Evolutionary conservation across 2,888 invertebrate genomes (phyloP), one percentile per base, ranked within the genome.

Genomic region (Agrypnus murinus): DNA sequence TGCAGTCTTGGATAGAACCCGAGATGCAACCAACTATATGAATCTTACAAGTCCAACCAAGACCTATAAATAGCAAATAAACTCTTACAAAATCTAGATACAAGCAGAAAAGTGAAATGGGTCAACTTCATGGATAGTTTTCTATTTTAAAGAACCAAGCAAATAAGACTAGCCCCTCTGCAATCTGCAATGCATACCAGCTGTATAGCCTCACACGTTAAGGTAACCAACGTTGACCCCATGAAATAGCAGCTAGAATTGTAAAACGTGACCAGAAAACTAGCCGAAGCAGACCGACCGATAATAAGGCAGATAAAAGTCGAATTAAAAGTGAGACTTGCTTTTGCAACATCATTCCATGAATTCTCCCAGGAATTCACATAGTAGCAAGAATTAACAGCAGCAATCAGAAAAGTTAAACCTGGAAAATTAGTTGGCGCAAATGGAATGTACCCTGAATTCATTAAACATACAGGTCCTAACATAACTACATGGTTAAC

Each of bases 181-280:
- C 6, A 8, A 40, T n/a, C 3, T n/a, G n/a, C 6, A 40, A 8
- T 40, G 40, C 8, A 40, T n/a, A n/a, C 40, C 40, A 40, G 40
- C 40, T n/a, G 3, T n/a, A 40, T n/a, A n/a, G 4, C 40, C 40
- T 3, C 40, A 40, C n/a, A n/a, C n/a, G n/a, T n/a, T n/a, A n/a
- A n/a, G n/a, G n/a, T n/a, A n/a, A n/a, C n/a, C n/a, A n/a, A n/a
- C n/a, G n/a, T n/a, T n/a, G n/a, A n/a, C n/a, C n/a, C n/a, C n/a
- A n/a, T n/a, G n/a, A n/a, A 40, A 40, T 40, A 40, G n/a, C 40
- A 40, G 40, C 40, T n/a, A 40, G 40, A 40, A 40, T 40, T n/a
- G n/a, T 40, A 40, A 8, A 40, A 6, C 8, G 8, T 40, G n/a
- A 40, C n/a, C 40, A 40, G 3, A 40, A 8, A 8, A n/a, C 40